Conservation (phyloP, 2,113 vertebrate species). For the Limanda limanda region DNA sequence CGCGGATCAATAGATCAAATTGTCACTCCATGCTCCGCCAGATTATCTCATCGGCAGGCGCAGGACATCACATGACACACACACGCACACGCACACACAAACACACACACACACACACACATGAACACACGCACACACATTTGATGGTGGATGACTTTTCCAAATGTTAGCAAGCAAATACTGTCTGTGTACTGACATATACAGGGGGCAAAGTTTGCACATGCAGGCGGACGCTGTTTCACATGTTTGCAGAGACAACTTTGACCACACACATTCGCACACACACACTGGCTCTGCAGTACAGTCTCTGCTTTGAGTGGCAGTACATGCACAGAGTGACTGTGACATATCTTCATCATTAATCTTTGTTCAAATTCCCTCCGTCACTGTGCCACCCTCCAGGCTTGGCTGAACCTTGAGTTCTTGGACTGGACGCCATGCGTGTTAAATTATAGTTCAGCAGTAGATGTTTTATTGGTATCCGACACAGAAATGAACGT, state of each 20-base stretch:
- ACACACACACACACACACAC: slow-evolving; percentile 23
- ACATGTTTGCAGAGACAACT: slow-evolving; percentile 20
- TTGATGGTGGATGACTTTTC: slow-evolving; percentile 8
- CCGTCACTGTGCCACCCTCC: slow-evolving; percentile 35
- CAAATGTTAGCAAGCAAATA: slow-evolving; percentile 31
- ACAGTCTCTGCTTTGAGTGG: neutral
- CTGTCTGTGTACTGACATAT: slow-evolving; percentile 15
- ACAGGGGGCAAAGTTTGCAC: neutral
- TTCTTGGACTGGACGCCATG: neutral
- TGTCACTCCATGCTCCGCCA: slow-evolving; percentile 68
- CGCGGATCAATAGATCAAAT: slow-evolving; percentile 77
- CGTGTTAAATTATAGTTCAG: no score
- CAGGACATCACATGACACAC: slow-evolving; percentile 51
- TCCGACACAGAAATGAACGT: neutral
- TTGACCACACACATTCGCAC: neutral
- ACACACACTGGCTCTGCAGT: slow-evolving; percentile 5
- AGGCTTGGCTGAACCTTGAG: slow-evolving; percentile 28
- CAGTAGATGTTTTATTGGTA: no score
- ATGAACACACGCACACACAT: slow-evolving; percentile 11
- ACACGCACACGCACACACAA: neutral
- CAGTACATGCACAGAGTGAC: slow-evolving; percentile 13
- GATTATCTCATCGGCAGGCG: slow-evolving; percentile 72
- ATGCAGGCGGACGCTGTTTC: neutral
- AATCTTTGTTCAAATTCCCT: slow-evolving; percentile 45
- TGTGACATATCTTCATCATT: slow-evolving; percentile 51